These are phyloP conservation scores for Cyprinella venusta DNA, from an alignment of 2,797 vertebrate species.

Conservation along the genomic window DNA sequence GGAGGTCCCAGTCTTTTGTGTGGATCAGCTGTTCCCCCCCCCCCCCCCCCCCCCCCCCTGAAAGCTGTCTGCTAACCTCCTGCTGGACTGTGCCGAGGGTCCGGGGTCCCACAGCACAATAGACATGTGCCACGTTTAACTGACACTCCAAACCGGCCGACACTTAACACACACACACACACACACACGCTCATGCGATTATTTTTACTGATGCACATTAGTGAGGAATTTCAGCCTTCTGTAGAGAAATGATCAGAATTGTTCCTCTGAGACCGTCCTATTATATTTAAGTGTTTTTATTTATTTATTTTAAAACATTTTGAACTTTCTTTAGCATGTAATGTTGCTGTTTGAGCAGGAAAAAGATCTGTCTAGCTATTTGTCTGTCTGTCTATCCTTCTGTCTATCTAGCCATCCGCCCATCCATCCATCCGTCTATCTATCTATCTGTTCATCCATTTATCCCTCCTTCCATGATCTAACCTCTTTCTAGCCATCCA, in stretches of 20 bases:
- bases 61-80: constrained; percentile 67
- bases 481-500: no score
- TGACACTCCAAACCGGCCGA: constrained; percentile 54
- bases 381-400: no score
- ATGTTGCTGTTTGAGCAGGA: no score
- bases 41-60: constrained; percentile 63
- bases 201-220: not conserved
- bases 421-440: no score
- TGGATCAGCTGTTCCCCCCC: constrained; percentile 70
- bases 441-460: no score
- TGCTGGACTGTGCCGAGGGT: constrained; percentile 65
- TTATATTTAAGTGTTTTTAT: no score
- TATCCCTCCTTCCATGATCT: no score
- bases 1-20: constrained; percentile 76
- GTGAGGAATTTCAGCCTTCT: constrained; percentile 3
- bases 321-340: no score
- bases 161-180: constrained; percentile 52
- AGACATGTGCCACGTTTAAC: constrained; percentile 65
- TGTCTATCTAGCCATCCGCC: no score
- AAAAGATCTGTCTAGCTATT: not conserved
- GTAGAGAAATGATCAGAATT: not conserved
- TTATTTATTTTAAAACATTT: no score
- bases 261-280: no score
- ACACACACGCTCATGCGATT: constrained; percentile 29
- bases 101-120: constrained; percentile 63